phyloP scores from a whole-genome alignment of 2,888 invertebrate genomes.

The Tiliacea aurago region DNA sequence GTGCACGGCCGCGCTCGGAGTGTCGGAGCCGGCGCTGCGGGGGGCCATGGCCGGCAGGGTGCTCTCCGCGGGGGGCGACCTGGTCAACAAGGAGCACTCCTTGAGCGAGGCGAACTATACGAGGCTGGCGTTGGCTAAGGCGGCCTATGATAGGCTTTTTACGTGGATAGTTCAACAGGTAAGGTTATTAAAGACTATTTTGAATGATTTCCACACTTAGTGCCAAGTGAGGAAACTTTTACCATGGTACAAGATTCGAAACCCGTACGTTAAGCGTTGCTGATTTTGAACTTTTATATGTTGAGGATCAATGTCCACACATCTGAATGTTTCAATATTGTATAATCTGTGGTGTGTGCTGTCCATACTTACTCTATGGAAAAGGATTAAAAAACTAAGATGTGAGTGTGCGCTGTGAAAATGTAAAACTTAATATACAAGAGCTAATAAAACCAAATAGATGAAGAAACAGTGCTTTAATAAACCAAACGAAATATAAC shows the following conservation, averaged over 20 bases:
- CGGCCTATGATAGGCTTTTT: slow-evolving; percentile 98
- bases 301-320: no score
- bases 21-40: slow-evolving; percentile 92
- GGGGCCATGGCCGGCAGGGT: slow-evolving; percentile 96
- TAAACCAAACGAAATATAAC: no score
- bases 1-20: slow-evolving; percentile 90
- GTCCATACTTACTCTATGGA: no score
- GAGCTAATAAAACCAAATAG: no score
- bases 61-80: slow-evolving; percentile 96
- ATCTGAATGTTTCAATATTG: no score
- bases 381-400: no score
- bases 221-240: neutral
- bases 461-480: no score
- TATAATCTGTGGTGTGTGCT: no score
- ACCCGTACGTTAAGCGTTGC: no score
- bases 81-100: slow-evolving; percentile 95
- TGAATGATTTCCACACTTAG: neutral
- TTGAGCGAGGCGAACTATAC: slow-evolving; percentile 96
- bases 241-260: neutral
- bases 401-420: no score
- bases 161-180: slow-evolving; percentile 96
- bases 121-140: slow-evolving; percentile 98
- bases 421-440: no score
- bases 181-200: neutral
- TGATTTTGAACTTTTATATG: no score